Conservation (phyloP, 2,797 vertebrate genomes). For the Sphaeramia orbicularis region DNA sequence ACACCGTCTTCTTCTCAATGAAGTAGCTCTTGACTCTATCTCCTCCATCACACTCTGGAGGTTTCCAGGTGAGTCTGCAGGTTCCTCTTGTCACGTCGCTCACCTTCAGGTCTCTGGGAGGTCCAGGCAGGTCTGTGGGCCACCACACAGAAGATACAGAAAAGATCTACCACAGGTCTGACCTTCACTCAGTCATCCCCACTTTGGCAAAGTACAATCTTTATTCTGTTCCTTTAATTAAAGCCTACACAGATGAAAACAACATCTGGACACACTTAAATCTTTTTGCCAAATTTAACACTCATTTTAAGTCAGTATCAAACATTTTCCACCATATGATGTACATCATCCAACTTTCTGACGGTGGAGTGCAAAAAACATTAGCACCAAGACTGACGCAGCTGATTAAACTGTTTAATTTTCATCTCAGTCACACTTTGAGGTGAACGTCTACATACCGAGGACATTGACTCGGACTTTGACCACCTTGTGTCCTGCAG, state of each 20-base stretch:
- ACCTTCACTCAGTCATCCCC: too few relatives aligned
- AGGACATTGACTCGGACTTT: constrained; percentile 94
- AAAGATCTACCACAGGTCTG: neutral
- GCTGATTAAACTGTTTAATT: too few relatives aligned
- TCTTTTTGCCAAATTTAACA: neutral
- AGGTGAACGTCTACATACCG: constrained; percentile 83
- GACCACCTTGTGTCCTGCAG: constrained; percentile 94
- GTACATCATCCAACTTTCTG: too few relatives aligned
- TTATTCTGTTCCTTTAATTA: too few relatives aligned
- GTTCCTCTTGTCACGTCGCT: constrained; percentile 94
- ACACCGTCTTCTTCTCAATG: constrained; percentile 93
- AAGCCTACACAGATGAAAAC: too few relatives aligned
- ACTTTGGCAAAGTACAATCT: too few relatives aligned
- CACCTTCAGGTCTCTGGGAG: constrained; percentile 94
- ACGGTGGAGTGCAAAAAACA: too few relatives aligned
- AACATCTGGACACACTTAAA: too few relatives aligned
- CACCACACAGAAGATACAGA: neutral
- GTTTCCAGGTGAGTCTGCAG: constrained; percentile 95
- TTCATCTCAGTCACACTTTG: too few relatives aligned
- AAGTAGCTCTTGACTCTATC: constrained; percentile 96
- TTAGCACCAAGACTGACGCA: too few relatives aligned
- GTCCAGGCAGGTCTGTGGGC: constrained; percentile 91
- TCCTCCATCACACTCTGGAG: constrained; percentile 95
- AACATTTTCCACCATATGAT: too few relatives aligned
- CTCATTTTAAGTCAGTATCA: too few relatives aligned